Percentiles rank a stretch among this genome's conserved stretches.
Conservation (phyloP, 2,888 invertebrate species). For the Sipha maydis region DNA sequence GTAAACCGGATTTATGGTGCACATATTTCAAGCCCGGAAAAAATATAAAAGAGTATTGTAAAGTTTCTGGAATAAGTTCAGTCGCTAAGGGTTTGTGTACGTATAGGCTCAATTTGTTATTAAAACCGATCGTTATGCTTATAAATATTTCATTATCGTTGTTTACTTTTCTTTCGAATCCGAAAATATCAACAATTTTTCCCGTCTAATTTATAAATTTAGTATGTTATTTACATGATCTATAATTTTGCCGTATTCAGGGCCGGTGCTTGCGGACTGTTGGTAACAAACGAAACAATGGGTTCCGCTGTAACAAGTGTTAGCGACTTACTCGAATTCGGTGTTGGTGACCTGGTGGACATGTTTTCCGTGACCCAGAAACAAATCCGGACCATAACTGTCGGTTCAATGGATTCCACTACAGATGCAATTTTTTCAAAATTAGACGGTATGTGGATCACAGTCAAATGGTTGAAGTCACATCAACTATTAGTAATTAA, state of each 20-base stretch:
- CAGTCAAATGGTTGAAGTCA: neutral
- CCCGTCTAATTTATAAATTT: too few relatives aligned
- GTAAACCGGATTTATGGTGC: slow-evolving; percentile 37
- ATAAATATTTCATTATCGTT: too few relatives aligned
- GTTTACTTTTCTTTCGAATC: too few relatives aligned
- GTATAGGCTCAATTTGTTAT: too few relatives aligned
- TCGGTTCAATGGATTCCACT: slow-evolving; percentile 50
- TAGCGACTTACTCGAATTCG: slow-evolving; percentile 47
- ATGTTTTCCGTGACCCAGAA: slow-evolving; percentile 57
- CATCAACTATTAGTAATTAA: neutral
- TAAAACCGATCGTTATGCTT: too few relatives aligned
- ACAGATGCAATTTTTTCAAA: slow-evolving; percentile 43
- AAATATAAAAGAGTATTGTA: slow-evolving; percentile 3
- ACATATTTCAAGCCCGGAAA: slow-evolving; percentile 8
- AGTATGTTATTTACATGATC: neutral
- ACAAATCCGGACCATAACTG: slow-evolving; percentile 52
- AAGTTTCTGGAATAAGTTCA: slow-evolving; percentile 14
- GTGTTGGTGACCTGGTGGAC: slow-evolving; percentile 50
- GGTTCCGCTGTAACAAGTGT: slow-evolving; percentile 25
- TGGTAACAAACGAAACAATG: slow-evolving; percentile 50
- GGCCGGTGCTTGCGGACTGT: slow-evolving; percentile 46
- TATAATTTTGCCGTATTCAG: neutral
- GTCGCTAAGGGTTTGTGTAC: neutral
- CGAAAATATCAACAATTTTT: too few relatives aligned
- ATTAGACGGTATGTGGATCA: slow-evolving; percentile 36